phyloP scores from a whole-genome alignment of 2,113 vertebrate genomes.

The Merops nubicus region DNA sequence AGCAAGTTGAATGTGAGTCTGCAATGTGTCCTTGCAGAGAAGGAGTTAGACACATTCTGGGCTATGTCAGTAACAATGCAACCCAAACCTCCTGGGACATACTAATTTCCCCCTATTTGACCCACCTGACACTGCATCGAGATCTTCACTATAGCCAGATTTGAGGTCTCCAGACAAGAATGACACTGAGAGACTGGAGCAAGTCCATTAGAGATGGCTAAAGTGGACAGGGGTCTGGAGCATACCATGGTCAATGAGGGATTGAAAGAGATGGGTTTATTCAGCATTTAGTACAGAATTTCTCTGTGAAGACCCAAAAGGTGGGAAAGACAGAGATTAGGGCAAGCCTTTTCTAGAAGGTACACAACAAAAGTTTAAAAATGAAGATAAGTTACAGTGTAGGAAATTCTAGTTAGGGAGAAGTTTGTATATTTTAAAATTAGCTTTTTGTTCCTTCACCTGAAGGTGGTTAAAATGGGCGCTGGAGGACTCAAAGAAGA shows the following conservation, averaged over 20 bases:
- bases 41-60: background rate
- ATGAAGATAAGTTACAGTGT: fast-evolving
- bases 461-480: background rate
- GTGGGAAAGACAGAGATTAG: background rate
- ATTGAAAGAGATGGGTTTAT: fast-evolving
- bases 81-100: background rate
- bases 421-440: background rate
- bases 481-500: background rate
- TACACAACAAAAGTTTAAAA: background rate
- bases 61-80: fast-evolving
- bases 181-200: fast-evolving
- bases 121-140: background rate
- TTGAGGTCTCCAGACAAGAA: background rate
- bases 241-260: fast-evolving
- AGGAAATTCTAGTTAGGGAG: background rate
- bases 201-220: background rate
- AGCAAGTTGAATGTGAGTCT: background rate
- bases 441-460: fast-evolving
- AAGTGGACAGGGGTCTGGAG: background rate
- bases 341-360: fast-evolving
- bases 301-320: background rate
- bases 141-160: background rate
- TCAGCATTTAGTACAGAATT: background rate
- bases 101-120: background rate
- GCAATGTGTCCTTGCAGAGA: fast-evolving